These are phyloP conservation scores for Ibycter americanus DNA, from an alignment of 2,797 vertebrate species.

Conservation along the genomic window DNA sequence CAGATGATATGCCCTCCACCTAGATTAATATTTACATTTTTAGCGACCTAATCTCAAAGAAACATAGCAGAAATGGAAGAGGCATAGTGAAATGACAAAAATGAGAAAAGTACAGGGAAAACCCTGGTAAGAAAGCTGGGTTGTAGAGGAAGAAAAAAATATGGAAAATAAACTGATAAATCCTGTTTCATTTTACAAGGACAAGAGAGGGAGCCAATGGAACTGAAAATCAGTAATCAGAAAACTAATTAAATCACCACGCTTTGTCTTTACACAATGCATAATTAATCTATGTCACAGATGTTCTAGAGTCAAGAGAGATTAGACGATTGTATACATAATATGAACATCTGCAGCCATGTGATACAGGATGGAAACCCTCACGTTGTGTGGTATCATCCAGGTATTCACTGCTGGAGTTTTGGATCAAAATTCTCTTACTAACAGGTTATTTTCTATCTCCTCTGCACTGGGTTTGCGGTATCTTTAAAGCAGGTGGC, in stretches of 20 bases:
- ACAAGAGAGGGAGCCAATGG: slow-evolving; percentile 34
- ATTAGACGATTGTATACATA: slow-evolving; percentile 44
- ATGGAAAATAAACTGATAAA: not conserved
- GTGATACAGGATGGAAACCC: not conserved
- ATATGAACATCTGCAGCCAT: slow-evolving; percentile 47
- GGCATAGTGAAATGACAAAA: not conserved
- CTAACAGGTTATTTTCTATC: not conserved
- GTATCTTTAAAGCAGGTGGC: not conserved
- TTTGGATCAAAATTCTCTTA: not conserved
- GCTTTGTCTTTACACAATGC: slow-evolving; percentile 56
- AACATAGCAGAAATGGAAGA: not conserved
- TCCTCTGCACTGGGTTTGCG: not conserved
- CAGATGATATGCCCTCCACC: slow-evolving; percentile 2
- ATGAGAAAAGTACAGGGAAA: not conserved
- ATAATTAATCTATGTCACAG: slow-evolving; percentile 63
- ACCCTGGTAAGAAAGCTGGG: not conserved
- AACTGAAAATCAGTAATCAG: slow-evolving; percentile 52
- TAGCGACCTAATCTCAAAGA: slow-evolving; percentile 3
- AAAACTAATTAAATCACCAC: slow-evolving; percentile 57
- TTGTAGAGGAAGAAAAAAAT: not conserved
- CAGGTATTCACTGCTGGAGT: not conserved
- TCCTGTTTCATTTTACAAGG: slow-evolving; percentile 20
- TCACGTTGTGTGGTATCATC: not conserved
- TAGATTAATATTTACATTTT: slow-evolving; percentile 48
- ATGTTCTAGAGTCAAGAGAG: slow-evolving; percentile 58